Base-by-base conservation (phyloP, 2,888 invertebrate species). In the Ernsta delagoae region DNA sequence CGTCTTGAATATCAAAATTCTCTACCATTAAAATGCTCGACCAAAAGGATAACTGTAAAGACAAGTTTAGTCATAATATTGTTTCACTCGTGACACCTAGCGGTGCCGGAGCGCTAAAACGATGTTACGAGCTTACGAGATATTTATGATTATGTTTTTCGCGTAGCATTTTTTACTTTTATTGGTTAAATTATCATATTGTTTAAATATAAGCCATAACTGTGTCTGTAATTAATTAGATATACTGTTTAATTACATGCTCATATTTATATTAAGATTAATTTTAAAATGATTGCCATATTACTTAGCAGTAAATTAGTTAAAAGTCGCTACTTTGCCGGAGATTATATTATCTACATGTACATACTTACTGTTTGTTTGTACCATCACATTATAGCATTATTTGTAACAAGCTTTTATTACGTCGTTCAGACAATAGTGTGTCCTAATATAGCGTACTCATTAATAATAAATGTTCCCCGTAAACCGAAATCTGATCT, bases 31-130 rank as follows among this genome's bases (percentile, higher is more conserved):
- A 83, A 82, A 81, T 78, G 78, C 76, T 79, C 77, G 75, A 78
- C 79, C 78, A 73, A 75, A 82, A 81, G 75, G 70, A 77, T 89
- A 90, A 89, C 90, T 85, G 90, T 90, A 85, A 77, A 86, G 82
- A 81, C 86, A 71, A 81, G 86, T 86, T 85, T 80, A 80, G 81
- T 79, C 80, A 82, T 79, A 79, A 81, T 81, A 82, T 78, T 79
- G 79, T 80, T 78, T 80, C 72, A 74, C 71, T 70, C 77, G 77
- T 69, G 79, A 82, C 80, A 81, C 78, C 80, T 81, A 81, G 78
- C 77, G 74, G 70, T 74, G 74, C 70, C 74, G 74, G 73, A 77
- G 74, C 74, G 73, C 75, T 75, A 77, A 77, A 62, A 62, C 65
- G 64, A 71, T 61, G 36, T 62, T 50, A 7, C 9, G 62, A 12